Evolutionary conservation across 1,140 invertebrate genomes (phyloP).

Genomic region (Megalopta genalis): DNA sequence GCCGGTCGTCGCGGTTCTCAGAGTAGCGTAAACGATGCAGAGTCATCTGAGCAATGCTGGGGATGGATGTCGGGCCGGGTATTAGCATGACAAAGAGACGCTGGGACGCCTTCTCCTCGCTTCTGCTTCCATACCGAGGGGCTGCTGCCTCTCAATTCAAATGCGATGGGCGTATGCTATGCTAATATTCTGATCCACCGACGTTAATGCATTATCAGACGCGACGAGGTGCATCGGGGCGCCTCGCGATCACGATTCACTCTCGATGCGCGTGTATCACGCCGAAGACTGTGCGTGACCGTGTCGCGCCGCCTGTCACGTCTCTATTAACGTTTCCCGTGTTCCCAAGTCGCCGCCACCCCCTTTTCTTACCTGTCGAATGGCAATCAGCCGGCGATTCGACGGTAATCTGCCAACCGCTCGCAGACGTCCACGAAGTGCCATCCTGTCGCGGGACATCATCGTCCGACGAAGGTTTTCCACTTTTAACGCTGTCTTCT

Average conservation of each 20-base stretch:
- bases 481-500: no score
- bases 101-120: constrained; percentile 75
- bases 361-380: background rate
- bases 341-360: background rate
- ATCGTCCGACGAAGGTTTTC: no score
- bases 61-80: constrained; percentile 72
- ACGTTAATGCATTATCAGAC: constrained; percentile 76
- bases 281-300: constrained; percentile 22
- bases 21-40: constrained; percentile 65
- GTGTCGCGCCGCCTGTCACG: constrained; percentile 21
- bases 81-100: constrained; percentile 80
- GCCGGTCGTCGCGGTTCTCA: constrained; percentile 38
- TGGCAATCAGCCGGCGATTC: background rate
- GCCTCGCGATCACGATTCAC: constrained; percentile 27
- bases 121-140: constrained; percentile 68
- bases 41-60: constrained; percentile 63
- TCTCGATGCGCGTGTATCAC: constrained; percentile 13
- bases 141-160: constrained; percentile 79
- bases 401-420: background rate
- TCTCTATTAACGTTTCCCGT: constrained; percentile 15
- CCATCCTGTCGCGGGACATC: no score
- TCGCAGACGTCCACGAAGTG: no score
- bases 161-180: constrained; percentile 81
- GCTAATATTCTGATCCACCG: constrained; percentile 77
- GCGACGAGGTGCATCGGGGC: constrained; percentile 57